Base-by-base conservation (phyloP, 2,797 vertebrate genomes). In the Eleutherodactylus coqui region DNA sequence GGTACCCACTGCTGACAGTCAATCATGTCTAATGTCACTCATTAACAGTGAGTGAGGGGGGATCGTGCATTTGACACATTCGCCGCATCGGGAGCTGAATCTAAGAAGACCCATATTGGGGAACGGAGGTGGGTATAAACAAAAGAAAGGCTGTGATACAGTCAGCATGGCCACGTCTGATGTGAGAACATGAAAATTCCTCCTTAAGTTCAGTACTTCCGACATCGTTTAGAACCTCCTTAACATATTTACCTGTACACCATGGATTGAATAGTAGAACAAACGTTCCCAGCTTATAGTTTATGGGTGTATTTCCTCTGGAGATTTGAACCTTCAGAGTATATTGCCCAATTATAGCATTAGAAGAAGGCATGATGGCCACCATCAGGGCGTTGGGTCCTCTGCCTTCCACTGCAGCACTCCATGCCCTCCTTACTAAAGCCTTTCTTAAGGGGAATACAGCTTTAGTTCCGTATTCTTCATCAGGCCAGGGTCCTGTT, bases 231-330 rank as follows among this genome's bases (percentile, higher is more conserved):
- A n/a, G n/a, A n/a, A n/a, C n/a, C n/a, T n/a, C n/a, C n/a, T 79
- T 53, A 84, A 17, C 78, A 88, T 90, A n/a, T n/a, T n/a, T n/a
- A 94, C 93, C 92, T 92, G 91, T 84, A 75, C 92, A 93, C 93
- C 92, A 94, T 3, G 93, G 90, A 38, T 93, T 94, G 83, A 94
- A 93, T 79, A 94, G 92, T 51, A 93, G 41, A 47, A 90, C 82
- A 83, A 94, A 91, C 21, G 89, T 87, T 8, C 92, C 92, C 0
- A 94, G 89, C 49, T 89, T 87, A 73, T 92, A 93, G 75, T 89
- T 89, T 0, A 72, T 77, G 67, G 85, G 55, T 24, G 83, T 75
- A 1, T 84, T 87, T 36, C 82, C 85, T 16, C 88, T 85, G 34
- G 89, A 76, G 0, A 93, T 77, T 49, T 88, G 92, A 78, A 91